Evolutionary conservation across 2,113 vertebrate species (phyloP).

Genomic region (Bombycilla garrulus): DNA sequence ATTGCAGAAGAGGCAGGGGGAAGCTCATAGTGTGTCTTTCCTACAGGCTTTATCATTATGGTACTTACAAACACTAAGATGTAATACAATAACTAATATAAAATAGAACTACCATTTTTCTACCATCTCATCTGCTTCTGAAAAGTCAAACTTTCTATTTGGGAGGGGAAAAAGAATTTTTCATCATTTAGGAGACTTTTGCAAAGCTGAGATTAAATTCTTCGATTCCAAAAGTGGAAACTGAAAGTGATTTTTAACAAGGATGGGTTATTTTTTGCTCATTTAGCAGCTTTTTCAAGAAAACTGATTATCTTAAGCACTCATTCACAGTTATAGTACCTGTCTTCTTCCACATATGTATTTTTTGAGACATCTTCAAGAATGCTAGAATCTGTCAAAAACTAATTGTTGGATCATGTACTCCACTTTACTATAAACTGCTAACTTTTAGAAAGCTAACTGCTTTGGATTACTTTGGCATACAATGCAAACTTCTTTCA

Average conservation of each 20-base stretch:
- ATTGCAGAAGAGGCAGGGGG: background rate
- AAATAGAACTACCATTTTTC: background rate
- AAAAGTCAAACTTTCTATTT: background rate
- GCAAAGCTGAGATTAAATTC: background rate
- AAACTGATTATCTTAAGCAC: background rate
- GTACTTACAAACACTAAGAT: background rate
- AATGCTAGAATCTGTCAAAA: background rate
- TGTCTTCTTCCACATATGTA: background rate
- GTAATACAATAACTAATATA: background rate
- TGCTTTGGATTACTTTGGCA: background rate
- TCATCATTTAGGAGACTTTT: background rate
- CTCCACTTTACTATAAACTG: background rate
- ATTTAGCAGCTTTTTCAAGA: conserved; percentile 21
- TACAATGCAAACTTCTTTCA: background rate
- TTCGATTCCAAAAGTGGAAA: background rate
- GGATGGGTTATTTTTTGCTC: background rate
- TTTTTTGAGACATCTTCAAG: conserved; percentile 1
- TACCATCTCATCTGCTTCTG: background rate
- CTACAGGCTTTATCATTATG: background rate
- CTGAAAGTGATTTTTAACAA: conserved; percentile 8
- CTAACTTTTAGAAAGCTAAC: background rate
- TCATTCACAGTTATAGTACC: background rate
- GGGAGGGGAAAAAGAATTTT: background rate
- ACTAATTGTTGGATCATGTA: background rate
- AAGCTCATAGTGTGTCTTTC: background rate